Evolutionary conservation across 2,113 vertebrate genomes (phyloP).

Genomic region (Climacteris rufus): DNA sequence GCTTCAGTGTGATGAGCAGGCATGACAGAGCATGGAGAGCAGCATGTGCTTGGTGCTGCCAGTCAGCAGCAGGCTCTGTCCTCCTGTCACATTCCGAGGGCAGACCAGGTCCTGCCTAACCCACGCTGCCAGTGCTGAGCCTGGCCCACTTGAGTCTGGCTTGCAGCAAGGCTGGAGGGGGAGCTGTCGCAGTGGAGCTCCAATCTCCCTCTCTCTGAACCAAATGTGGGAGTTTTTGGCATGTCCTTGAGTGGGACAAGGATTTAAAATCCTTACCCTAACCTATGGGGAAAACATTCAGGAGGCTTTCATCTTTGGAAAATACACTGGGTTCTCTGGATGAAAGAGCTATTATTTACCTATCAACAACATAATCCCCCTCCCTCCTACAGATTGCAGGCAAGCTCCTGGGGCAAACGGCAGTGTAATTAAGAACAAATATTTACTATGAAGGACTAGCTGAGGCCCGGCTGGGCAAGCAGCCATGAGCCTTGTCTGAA

Average conservation of each 20-base stretch:
- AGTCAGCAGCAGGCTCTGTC: not conserved
- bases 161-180: not conserved
- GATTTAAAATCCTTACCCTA: constrained; percentile 13
- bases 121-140: not conserved
- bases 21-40: not conserved
- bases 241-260: not conserved
- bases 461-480: constrained; percentile 55
- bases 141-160: not conserved
- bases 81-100: fast-evolving
- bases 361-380: constrained; percentile 59
- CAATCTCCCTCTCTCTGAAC: not conserved
- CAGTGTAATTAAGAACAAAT: constrained; percentile 63
- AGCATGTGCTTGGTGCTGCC: not conserved
- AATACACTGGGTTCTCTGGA: constrained; percentile 19
- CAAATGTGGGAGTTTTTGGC: not conserved
- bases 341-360: constrained; percentile 65
- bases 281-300: constrained; percentile 2
- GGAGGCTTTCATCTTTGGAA: constrained; percentile 49
- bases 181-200: not conserved
- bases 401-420: constrained; percentile 46
- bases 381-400: constrained; percentile 49
- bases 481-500: constrained; percentile 58
- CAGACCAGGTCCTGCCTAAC: not conserved
- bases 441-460: constrained; percentile 66
- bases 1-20: not conserved